phyloP scores from a whole-genome alignment of 2,888 invertebrate genomes.

The Drosophila neotestacea region DNA sequence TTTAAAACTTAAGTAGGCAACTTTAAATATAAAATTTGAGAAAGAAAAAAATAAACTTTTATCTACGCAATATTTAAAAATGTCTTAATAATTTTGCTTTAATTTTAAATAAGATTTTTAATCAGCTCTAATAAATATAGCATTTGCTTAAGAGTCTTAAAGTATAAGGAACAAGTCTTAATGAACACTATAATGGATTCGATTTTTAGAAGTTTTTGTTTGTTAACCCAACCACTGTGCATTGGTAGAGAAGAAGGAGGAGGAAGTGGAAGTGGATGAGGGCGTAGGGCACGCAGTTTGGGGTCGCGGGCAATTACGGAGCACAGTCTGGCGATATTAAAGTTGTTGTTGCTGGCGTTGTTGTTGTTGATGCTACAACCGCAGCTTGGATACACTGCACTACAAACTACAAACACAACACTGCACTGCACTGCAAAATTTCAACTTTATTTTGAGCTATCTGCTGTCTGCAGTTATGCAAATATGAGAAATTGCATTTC shows the following conservation, averaged over 20 bases:
- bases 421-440: constrained; percentile 61
- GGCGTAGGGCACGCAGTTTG: not conserved
- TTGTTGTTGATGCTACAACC: constrained; percentile 28
- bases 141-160: too few relatives aligned
- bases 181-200: not conserved
- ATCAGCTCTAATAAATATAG: too few relatives aligned
- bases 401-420: constrained; percentile 5
- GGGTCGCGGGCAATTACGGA: constrained; percentile 66
- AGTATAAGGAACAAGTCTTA: too few relatives aligned
- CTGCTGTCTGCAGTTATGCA: constrained; percentile 80
- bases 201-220: not conserved
- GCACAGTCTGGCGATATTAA: constrained; percentile 72
- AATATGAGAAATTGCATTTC: constrained; percentile 80
- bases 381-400: constrained; percentile 26
- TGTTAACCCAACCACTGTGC: not conserved
- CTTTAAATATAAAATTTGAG: too few relatives aligned
- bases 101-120: too few relatives aligned
- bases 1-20: too few relatives aligned
- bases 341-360: constrained; percentile 61
- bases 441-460: constrained; percentile 79
- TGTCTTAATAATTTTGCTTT: too few relatives aligned
- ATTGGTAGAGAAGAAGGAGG: not conserved
- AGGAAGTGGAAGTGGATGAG: not conserved
- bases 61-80: too few relatives aligned
- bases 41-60: too few relatives aligned